Evolutionary conservation across 2,888 invertebrate genomes (phyloP), one percentile per base, ranked within the genome.

Genomic region (Eremobia ochroleuca): DNA sequence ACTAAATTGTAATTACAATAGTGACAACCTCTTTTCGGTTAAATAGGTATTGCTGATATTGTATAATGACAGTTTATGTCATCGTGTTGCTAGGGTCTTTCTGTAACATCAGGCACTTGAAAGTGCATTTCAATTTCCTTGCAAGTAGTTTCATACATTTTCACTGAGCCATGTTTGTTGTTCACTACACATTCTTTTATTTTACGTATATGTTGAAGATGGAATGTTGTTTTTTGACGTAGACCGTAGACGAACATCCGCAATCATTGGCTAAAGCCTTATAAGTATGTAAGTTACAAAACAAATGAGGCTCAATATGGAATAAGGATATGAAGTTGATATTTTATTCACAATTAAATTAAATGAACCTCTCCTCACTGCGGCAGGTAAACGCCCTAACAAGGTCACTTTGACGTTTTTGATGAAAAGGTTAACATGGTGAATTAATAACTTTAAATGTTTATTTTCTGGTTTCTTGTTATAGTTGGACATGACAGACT

Each of bases 361-460:
- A 55, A 74, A 83, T 69, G 21, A 68, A 77, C 77, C 52, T 46
- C 58, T 69, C 34, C 11, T 82, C 43, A 67, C 55, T 74, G 40
- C 71, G 31, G 59, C 71, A 67, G 87, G 87, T 87, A 86, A 87
- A 87, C 49, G 87, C 72, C 77, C 87, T 69, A 66, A 58, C 82
- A 80, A 88, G 88, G 87, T 84, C 88, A 86, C 64, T 40, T 73
- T 83, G 67, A 74, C 31, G 75, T 73, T 72, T 86, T 81, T 64
- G 2, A 67, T 74, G 67, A 67, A 83, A 83, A 86, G 64, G 76
- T 76, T 71, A 67, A 73, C 55, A 66, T 72, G 43, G 49, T 72
- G 43, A 15, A 70, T 58, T 55, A 52, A 64, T 65, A 4, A 28
- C 4, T 58, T 74, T 61, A 43, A 58, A 49, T 34, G 21, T 62